These are phyloP conservation scores for Unio pictorum DNA, from an alignment of 2,888 invertebrate species.

Conservation along the genomic window DNA sequence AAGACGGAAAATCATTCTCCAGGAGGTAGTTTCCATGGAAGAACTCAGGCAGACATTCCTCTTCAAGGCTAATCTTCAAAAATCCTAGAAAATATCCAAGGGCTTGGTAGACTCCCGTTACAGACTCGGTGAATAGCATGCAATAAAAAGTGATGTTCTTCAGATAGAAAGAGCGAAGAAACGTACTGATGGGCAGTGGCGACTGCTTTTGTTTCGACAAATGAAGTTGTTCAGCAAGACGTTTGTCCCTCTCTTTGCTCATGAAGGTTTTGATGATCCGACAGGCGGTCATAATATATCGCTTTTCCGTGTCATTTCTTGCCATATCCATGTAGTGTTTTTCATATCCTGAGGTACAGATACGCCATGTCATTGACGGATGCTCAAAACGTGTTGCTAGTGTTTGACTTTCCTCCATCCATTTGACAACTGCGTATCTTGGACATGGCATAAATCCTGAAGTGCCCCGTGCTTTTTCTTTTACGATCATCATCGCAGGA, in stretches of 20 bases:
- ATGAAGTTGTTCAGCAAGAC: not conserved
- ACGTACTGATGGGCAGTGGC: too few relatives aligned
- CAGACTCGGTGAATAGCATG: slow-evolving; percentile 6
- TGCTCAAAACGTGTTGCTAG: slow-evolving; percentile 9
- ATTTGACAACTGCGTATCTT: slow-evolving; percentile 40
- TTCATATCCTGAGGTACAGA: slow-evolving; percentile 38
- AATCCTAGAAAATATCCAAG: slow-evolving; percentile 23
- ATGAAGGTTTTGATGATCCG: slow-evolving; percentile 34
- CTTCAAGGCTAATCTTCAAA: slow-evolving; percentile 10
- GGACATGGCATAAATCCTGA: slow-evolving; percentile 20
- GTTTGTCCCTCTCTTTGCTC: too few relatives aligned
- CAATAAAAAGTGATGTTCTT: slow-evolving; percentile 33
- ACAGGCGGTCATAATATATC: slow-evolving; percentile 37
- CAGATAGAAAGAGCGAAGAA: slow-evolving; percentile 32
- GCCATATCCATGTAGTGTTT: slow-evolving; percentile 37
- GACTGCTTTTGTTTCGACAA: too few relatives aligned
- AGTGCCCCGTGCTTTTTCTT: slow-evolving; percentile 17
- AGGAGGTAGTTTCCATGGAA: slow-evolving; percentile 4
- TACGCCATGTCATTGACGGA: slow-evolving; percentile 30
- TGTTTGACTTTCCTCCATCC: slow-evolving; percentile 19
- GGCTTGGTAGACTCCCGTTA: slow-evolving; percentile 17
- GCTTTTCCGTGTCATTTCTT: slow-evolving; percentile 11
- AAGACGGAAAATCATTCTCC: too few relatives aligned
- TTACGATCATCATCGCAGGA: slow-evolving; percentile 30
- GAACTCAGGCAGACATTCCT: slow-evolving; percentile 21